Conservation (phyloP, 2,797 vertebrate species). For the Pitangus sulphuratus region DNA sequence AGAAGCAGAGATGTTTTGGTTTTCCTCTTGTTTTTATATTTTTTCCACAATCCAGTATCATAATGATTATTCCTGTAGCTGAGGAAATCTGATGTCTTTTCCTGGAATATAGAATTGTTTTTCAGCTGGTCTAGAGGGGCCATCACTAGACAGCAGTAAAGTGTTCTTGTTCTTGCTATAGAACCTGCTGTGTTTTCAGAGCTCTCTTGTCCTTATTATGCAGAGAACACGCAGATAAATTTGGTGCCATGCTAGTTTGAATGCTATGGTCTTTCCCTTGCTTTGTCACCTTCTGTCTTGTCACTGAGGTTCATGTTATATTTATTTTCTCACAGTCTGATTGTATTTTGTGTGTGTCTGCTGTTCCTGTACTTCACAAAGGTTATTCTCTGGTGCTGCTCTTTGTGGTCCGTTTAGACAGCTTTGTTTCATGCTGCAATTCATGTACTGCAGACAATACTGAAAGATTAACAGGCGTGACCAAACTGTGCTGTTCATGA, state of each 20-base stretch:
- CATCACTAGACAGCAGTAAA: not conserved
- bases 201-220: not conserved
- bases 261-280: not conserved
- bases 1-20: not conserved
- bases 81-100: not conserved
- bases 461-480: not conserved
- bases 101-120: not conserved
- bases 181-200: not conserved
- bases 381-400: constrained; percentile 23
- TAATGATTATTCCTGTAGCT: not conserved
- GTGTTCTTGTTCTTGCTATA: not conserved
- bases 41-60: not conserved
- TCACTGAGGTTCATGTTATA: not conserved
- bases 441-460: constrained; percentile 23
- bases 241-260: not conserved
- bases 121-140: not conserved
- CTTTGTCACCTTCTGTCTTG: constrained; percentile 23
- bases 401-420: constrained; percentile 26
- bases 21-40: not conserved
- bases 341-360: constrained; percentile 36
- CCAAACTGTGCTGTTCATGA: not conserved
- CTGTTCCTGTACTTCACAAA: constrained; percentile 3
- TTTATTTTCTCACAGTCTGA: constrained; percentile 17
- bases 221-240: not conserved
- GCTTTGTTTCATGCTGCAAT: constrained; percentile 46